Conservation (phyloP, 1,140 invertebrate genomes). For the Drosophila gunungcola region DNA sequence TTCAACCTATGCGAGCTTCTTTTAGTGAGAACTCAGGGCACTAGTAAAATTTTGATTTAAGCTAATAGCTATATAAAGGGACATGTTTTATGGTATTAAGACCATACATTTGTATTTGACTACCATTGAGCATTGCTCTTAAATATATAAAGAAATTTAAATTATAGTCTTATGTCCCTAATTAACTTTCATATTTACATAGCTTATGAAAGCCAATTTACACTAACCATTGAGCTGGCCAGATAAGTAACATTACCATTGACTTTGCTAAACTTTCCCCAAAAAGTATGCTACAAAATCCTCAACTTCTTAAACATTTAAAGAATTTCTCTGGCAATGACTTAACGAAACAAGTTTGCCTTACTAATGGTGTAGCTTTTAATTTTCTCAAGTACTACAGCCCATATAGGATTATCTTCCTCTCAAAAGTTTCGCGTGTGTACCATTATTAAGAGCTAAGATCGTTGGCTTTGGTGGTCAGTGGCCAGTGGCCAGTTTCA, state of each 20-base stretch:
- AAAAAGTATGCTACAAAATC: conserved; percentile 65
- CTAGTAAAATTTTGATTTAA: neutral
- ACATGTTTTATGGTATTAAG: too few species aligned
- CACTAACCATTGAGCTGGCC: too few species aligned
- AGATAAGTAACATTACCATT: too few species aligned
- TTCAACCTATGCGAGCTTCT: conserved; percentile 9
- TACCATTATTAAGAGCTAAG: neutral
- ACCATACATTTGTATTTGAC: too few species aligned
- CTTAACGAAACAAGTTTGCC: neutral
- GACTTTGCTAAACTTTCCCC: conserved; percentile 12
- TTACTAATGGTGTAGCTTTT: neutral
- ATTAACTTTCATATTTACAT: too few species aligned
- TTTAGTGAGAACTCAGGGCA: conserved; percentile 7
- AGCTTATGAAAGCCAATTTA: too few species aligned
- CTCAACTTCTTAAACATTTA: neutral
- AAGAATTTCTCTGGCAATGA: neutral
- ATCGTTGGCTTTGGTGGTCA: conserved; percentile 26
- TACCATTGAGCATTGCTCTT: too few species aligned
- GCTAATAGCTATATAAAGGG: too few species aligned
- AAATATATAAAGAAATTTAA: too few species aligned
- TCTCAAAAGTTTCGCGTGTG: conserved; percentile 1
- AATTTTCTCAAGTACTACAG: conserved; percentile 7
- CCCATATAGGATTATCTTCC: neutral
- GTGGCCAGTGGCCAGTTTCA: conserved; percentile 16
- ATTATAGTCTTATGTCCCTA: too few species aligned